These are phyloP conservation scores for Tromatobia lineatoria DNA, from an alignment of 2,888 invertebrate species.

Conservation along the genomic window DNA sequence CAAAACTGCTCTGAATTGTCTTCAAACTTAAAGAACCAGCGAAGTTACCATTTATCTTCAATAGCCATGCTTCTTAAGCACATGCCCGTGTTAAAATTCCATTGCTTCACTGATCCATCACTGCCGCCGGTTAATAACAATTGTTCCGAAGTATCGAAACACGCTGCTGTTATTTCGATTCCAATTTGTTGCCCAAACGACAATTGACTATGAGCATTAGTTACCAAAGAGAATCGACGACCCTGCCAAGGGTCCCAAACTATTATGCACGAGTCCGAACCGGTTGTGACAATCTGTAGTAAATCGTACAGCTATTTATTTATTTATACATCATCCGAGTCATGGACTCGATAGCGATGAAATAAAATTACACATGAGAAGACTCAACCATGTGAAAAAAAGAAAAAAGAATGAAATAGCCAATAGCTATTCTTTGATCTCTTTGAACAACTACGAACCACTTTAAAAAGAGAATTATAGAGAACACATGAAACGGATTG, in stretches of 20 bases:
- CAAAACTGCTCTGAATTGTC: background rate
- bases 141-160: slow-evolving; percentile 91
- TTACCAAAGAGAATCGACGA: slow-evolving; percentile 89
- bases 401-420: too few relatives aligned
- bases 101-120: slow-evolving; percentile 92
- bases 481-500: slow-evolving; percentile 90
- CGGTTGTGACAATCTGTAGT: slow-evolving; percentile 89
- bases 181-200: slow-evolving; percentile 89
- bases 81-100: slow-evolving; percentile 94
- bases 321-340: too few relatives aligned
- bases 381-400: too few relatives aligned
- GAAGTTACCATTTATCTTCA: slow-evolving; percentile 87
- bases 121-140: slow-evolving; percentile 92
- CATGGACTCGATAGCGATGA: too few relatives aligned
- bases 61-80: slow-evolving; percentile 90
- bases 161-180: slow-evolving; percentile 92
- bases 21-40: slow-evolving; percentile 69
- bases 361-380: too few relatives aligned
- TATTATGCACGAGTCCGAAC: slow-evolving; percentile 92
- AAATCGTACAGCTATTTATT: background rate
- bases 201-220: slow-evolving; percentile 90
- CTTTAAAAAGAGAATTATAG: slow-evolving; percentile 92
- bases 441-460: slow-evolving; percentile 79
- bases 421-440: background rate
- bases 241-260: slow-evolving; percentile 93